Evolutionary conservation across 2,888 invertebrate species (phyloP).

Genomic region (Ceraclea dissimilis): DNA sequence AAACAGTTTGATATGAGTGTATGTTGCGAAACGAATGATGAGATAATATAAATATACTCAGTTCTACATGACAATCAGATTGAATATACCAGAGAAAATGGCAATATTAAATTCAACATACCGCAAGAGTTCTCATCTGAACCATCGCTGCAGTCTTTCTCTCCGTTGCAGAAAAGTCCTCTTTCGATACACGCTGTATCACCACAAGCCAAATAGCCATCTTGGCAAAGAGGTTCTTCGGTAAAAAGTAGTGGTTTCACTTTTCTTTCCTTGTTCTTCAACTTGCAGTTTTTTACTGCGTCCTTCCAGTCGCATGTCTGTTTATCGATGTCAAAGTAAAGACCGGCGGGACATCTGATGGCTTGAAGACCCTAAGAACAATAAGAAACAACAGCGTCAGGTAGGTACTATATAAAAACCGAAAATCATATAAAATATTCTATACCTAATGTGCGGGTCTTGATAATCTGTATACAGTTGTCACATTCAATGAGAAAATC

Average conservation of each 20-base stretch:
- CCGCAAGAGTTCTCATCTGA: constrained; percentile 89
- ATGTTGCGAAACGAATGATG: too few relatives aligned
- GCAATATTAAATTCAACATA: too few relatives aligned
- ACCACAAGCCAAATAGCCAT: constrained; percentile 81
- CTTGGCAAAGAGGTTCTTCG: constrained; percentile 83
- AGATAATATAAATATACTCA: too few relatives aligned
- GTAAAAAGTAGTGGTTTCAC: constrained; percentile 80
- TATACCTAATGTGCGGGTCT: neutral
- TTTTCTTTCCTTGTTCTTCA: constrained; percentile 83
- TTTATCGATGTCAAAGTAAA: constrained; percentile 90
- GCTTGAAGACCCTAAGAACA: constrained; percentile 79
- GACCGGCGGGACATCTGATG: constrained; percentile 85
- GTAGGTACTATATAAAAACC: neutral
- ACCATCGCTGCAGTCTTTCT: constrained; percentile 80
- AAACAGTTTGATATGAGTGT: too few relatives aligned
- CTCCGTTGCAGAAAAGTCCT: constrained; percentile 88
- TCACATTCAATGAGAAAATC: too few relatives aligned
- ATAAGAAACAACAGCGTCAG: neutral
- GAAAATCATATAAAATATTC: neutral
- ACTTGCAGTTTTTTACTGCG: constrained; percentile 86
- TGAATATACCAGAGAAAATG: too few relatives aligned
- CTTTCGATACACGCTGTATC: constrained; percentile 81
- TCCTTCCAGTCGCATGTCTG: constrained; percentile 94
- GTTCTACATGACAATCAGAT: too few relatives aligned
- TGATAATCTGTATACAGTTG: too few relatives aligned